Evolutionary conservation across 2,888 invertebrate species (phyloP).

Genomic region (Muschampia plurimacula): DNA sequence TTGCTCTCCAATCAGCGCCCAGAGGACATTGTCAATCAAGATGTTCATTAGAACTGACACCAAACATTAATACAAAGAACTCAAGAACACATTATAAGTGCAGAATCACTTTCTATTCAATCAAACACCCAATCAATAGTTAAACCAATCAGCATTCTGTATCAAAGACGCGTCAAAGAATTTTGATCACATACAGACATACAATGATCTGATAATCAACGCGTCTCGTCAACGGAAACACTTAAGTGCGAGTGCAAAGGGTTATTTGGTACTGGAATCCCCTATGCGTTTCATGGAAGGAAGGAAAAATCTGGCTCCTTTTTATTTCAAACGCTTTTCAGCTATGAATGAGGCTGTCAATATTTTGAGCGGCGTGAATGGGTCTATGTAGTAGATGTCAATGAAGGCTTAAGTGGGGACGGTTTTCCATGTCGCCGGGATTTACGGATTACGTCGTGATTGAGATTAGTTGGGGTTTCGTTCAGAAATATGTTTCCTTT

Average conservation of each 20-base stretch:
- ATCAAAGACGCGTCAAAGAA: slow-evolving; percentile 37
- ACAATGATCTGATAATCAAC: slow-evolving; percentile 49
- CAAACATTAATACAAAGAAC: not conserved
- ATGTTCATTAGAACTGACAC: not conserved
- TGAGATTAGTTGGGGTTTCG: not conserved
- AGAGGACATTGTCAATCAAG: not conserved
- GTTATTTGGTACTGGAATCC: slow-evolving; percentile 48
- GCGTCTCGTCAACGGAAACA: slow-evolving; percentile 51
- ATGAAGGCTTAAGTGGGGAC: slow-evolving; percentile 69
- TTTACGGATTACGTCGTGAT: slow-evolving; percentile 13
- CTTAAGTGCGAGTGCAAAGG: slow-evolving; percentile 50
- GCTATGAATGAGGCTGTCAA: slow-evolving; percentile 79
- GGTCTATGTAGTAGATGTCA: slow-evolving; percentile 73
- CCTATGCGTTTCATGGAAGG: slow-evolving; percentile 70
- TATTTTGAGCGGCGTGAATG: slow-evolving; percentile 82
- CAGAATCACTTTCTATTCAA: not conserved
- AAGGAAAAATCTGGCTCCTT: slow-evolving; percentile 76
- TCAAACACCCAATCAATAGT: not conserved
- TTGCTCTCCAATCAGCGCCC: not conserved
- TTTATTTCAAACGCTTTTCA: slow-evolving; percentile 77
- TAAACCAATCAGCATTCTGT: not conserved
- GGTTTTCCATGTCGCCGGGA: slow-evolving; percentile 55
- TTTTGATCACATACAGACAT: slow-evolving; percentile 50
- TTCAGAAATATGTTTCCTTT: not conserved
- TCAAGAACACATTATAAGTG: not conserved